Percentiles rank a stretch among this genome's conserved stretches.
These are phyloP conservation scores for Drosophila tsacasi DNA, from an alignment of 1,140 invertebrate species.

Conservation along the genomic window DNA sequence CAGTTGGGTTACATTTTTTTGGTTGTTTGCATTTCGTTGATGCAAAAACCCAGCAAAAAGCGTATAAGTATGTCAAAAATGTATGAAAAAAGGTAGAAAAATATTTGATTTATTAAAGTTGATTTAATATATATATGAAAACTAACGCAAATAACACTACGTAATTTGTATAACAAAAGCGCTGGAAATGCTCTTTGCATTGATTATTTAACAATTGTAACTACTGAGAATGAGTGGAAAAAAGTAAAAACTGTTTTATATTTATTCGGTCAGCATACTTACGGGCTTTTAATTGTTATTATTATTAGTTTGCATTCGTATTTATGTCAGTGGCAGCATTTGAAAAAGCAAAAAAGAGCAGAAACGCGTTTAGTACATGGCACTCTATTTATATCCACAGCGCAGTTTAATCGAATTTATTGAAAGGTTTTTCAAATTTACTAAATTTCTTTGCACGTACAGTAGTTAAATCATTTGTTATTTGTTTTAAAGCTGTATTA, in stretches of 20 bases:
- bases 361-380: slow-evolving; percentile 40
- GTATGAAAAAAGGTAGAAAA: slow-evolving; percentile 69
- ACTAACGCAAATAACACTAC: slow-evolving; percentile 49
- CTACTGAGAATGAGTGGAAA: slow-evolving; percentile 27
- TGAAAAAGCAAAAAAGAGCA: slow-evolving; percentile 55
- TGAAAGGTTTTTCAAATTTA: slow-evolving; percentile 22
- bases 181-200: slow-evolving; percentile 28
- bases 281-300: slow-evolving; percentile 59
- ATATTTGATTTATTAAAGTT: slow-evolving; percentile 60
- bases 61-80: slow-evolving; percentile 48
- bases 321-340: slow-evolving; percentile 61
- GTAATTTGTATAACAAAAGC: slow-evolving; percentile 41
- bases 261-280: slow-evolving; percentile 48
- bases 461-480: slow-evolving; percentile 42
- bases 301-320: slow-evolving; percentile 25
- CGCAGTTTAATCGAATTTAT: slow-evolving; percentile 22
- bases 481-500: slow-evolving; percentile 55
- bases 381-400: slow-evolving; percentile 15
- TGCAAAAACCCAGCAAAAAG: slow-evolving; percentile 73
- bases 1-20: slow-evolving; percentile 55
- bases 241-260: background rate
- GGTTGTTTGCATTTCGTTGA: slow-evolving; percentile 66
- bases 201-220: slow-evolving; percentile 21
- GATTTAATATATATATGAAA: slow-evolving; percentile 23
- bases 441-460: slow-evolving; percentile 44